A percentile compares a stretch with the other conserved stretches of the same genome.
phyloP scores from a whole-genome alignment of 2,888 invertebrate genomes.

The Griposia aprilina region DNA sequence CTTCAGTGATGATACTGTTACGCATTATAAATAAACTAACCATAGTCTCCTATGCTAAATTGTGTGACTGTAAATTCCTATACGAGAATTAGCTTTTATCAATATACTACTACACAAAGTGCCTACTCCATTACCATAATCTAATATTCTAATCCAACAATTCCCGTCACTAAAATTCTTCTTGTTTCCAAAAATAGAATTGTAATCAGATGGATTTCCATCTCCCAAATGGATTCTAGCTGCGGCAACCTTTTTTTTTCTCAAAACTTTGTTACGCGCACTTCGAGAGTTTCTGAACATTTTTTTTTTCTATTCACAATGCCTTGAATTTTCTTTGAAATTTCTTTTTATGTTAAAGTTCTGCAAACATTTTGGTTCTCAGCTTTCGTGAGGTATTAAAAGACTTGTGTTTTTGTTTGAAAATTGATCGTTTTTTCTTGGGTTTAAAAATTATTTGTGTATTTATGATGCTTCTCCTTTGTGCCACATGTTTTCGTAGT shows the following conservation, averaged over 20 bases:
- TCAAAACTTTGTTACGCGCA: slow-evolving; percentile 51
- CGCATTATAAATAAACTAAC: too few species aligned
- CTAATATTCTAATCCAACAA: slow-evolving; percentile 38
- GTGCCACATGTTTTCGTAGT: slow-evolving; percentile 40
- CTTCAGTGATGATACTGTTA: neutral
- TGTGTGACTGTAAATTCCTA: neutral
- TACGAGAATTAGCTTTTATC: neutral
- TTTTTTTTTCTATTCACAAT: slow-evolving; percentile 55
- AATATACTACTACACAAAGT: slow-evolving; percentile 9
- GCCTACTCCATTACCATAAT: slow-evolving; percentile 17
- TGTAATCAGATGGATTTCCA: slow-evolving; percentile 58
- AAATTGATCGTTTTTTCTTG: slow-evolving; percentile 25
- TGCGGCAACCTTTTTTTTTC: slow-evolving; percentile 46
- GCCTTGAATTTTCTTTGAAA: slow-evolving; percentile 51
- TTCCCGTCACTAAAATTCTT: slow-evolving; percentile 24
- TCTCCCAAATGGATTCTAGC: slow-evolving; percentile 54
- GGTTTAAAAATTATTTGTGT: slow-evolving; percentile 27
- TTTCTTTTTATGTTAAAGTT: slow-evolving; percentile 45
- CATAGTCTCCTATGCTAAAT: neutral
- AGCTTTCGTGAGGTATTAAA: slow-evolving; percentile 29
- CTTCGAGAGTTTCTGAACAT: slow-evolving; percentile 44
- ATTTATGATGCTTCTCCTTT: slow-evolving; percentile 52
- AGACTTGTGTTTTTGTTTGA: slow-evolving; percentile 28
- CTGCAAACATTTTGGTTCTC: slow-evolving; percentile 23
- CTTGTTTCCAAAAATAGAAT: slow-evolving; percentile 42